These are phyloP conservation scores for Oligia latruncula DNA, from an alignment of 2,888 invertebrate genomes.

Conservation along the genomic window DNA sequence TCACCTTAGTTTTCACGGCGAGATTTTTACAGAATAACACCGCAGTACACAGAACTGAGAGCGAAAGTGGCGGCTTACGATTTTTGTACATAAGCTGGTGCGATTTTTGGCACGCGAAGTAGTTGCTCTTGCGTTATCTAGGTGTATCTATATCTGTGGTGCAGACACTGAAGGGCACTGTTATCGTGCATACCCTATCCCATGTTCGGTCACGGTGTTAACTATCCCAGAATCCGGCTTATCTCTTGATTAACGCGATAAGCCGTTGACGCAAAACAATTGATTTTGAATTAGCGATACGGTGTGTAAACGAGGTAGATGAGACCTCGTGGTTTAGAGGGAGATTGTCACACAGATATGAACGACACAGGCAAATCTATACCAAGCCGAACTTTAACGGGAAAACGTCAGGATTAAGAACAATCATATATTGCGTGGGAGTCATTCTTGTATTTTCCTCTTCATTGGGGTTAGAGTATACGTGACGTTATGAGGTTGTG, in stretches of 20 bases:
- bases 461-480: background rate
- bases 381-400: background rate
- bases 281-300: slow-evolving; percentile 51
- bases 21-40: too few species aligned
- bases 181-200: slow-evolving; percentile 41
- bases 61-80: too few species aligned
- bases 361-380: background rate
- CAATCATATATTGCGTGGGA: background rate
- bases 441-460: background rate
- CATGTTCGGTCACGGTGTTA: slow-evolving; percentile 38
- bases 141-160: too few species aligned
- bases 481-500: background rate
- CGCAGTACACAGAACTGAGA: too few species aligned
- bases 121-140: too few species aligned
- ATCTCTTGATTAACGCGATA: slow-evolving; percentile 63
- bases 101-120: too few species aligned
- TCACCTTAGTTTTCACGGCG: too few species aligned
- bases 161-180: background rate
- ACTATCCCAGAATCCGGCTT: slow-evolving; percentile 37
- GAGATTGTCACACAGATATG: background rate
- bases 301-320: slow-evolving; percentile 7
- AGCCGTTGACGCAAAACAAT: slow-evolving; percentile 58
- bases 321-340: background rate
- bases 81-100: too few species aligned
- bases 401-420: background rate